Percentiles rank a stretch among this genome's conserved stretches.
phyloP scores from a whole-genome alignment of 1,140 invertebrate species.

The Steinernema feltiae region DNA sequence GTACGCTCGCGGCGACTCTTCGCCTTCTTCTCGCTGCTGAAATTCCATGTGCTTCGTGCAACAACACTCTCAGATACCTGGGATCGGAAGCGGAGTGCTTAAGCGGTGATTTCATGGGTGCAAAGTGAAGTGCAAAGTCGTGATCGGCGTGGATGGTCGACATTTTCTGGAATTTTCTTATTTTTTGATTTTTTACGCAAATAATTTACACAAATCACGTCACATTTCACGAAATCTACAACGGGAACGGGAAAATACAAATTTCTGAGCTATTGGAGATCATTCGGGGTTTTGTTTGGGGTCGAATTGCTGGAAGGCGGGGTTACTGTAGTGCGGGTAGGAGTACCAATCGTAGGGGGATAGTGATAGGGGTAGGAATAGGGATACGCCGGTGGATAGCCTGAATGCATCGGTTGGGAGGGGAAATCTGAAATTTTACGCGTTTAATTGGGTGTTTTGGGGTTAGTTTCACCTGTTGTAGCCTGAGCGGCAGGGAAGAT shows the following conservation, averaged over 20 bases:
- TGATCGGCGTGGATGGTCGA: background rate
- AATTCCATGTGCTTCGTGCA: background rate
- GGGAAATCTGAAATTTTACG: background rate
- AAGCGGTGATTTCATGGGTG: background rate
- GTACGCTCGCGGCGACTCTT: constrained; percentile 89
- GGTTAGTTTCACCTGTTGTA: background rate
- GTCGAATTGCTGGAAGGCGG: background rate
- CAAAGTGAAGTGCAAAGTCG: background rate
- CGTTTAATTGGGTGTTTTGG: background rate
- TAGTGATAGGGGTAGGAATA: background rate
- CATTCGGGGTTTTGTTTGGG: background rate
- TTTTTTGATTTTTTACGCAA: background rate
- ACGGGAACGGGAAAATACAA: background rate
- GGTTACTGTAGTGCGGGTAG: background rate
- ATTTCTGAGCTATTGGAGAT: background rate
- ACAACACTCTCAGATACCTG: background rate
- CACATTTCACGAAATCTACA: background rate
- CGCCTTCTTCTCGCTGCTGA: background rate
- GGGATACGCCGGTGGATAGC: background rate
- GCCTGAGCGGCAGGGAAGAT: background rate
- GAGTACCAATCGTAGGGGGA: background rate
- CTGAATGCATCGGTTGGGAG: background rate
- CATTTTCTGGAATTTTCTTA: background rate
- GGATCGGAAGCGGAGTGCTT: background rate
- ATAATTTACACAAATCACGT: no score